phyloP scores from a whole-genome alignment of 64 coral and sea anemone species.

The Actinia equina region DNA sequence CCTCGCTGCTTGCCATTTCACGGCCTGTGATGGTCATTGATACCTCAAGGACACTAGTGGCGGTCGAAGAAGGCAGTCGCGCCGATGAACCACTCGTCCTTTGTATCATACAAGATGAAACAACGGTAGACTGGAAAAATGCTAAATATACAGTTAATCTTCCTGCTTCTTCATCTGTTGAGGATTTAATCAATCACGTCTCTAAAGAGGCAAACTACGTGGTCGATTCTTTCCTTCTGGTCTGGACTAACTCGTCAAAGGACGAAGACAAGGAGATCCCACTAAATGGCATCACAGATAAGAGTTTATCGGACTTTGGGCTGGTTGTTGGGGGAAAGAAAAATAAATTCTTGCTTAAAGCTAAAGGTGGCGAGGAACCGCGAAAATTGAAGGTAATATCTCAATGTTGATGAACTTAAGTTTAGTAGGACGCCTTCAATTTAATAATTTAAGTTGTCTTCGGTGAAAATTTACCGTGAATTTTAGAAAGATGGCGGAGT shows the following conservation, averaged over 20 bases:
- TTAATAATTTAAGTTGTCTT: background rate
- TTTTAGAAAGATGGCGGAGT: background rate
- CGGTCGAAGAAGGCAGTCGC: conserved; percentile 19
- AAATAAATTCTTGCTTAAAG: conserved; percentile 52
- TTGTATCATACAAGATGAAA: conserved; percentile 64
- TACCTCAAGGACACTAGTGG: conserved; percentile 37
- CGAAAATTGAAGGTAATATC: conserved; percentile 35
- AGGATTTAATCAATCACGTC: conserved; percentile 29
- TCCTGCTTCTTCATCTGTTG: conserved; percentile 42
- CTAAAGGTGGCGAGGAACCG: conserved; percentile 45
- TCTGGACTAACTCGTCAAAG: conserved; percentile 34
- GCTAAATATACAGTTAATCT: conserved; percentile 45
- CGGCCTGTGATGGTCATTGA: conserved; percentile 63
- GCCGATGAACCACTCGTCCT: conserved; percentile 44
- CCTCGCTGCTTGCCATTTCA: background rate
- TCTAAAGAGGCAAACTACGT: conserved; percentile 43
- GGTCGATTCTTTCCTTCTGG: conserved; percentile 49
- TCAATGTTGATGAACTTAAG: background rate
- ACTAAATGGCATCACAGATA: conserved; percentile 39
- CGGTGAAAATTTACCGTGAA: background rate
- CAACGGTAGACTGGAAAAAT: conserved; percentile 28
- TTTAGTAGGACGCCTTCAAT: background rate
- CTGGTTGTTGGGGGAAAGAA: conserved; percentile 13
- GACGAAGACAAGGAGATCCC: conserved; percentile 19
- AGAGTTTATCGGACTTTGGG: conserved; percentile 40